phyloP scores from a whole-genome alignment of 2,797 vertebrate genomes.

The Cirrhinus molitorella region DNA sequence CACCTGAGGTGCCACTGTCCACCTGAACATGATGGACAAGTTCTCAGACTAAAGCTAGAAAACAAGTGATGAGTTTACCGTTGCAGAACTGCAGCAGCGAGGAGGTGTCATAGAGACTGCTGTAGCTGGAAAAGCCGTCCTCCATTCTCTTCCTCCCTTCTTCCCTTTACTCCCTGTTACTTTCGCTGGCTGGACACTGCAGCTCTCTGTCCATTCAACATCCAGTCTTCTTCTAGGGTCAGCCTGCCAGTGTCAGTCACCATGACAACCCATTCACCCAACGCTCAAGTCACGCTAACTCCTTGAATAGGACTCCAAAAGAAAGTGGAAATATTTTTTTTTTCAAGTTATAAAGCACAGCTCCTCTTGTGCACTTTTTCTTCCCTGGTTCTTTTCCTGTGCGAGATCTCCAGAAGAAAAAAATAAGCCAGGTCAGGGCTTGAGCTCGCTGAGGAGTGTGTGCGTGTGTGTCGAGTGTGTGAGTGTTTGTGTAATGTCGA shows the following conservation, averaged over 20 bases:
- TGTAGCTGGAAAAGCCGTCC: conserved; percentile 96
- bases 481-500: conserved; percentile 75
- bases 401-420: conserved; percentile 69
- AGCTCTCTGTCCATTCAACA: conserved; percentile 76
- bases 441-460: conserved; percentile 66
- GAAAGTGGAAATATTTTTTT: conserved; percentile 9
- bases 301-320: conserved; percentile 65
- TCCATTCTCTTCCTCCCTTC: conserved; percentile 85
- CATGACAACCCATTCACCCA: conserved; percentile 88
- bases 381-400: conserved; percentile 58
- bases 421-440: conserved; percentile 73
- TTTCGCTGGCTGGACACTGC: conserved; percentile 72
- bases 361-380: conserved; percentile 41
- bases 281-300: conserved; percentile 75
- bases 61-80: conserved; percentile 80
- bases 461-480: conserved; percentile 53
- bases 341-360: conserved; percentile 41
- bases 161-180: conserved; percentile 67
- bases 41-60: conserved; percentile 15
- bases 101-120: conserved; percentile 97
- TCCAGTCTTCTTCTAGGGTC: conserved; percentile 77
- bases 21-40: conserved; percentile 5
- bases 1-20: background rate
- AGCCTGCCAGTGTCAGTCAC: conserved; percentile 86
- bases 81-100: conserved; percentile 98